Evolutionary conservation across 2,797 vertebrate genomes (phyloP).

Genomic region (Gymnodraco acuticeps): DNA sequence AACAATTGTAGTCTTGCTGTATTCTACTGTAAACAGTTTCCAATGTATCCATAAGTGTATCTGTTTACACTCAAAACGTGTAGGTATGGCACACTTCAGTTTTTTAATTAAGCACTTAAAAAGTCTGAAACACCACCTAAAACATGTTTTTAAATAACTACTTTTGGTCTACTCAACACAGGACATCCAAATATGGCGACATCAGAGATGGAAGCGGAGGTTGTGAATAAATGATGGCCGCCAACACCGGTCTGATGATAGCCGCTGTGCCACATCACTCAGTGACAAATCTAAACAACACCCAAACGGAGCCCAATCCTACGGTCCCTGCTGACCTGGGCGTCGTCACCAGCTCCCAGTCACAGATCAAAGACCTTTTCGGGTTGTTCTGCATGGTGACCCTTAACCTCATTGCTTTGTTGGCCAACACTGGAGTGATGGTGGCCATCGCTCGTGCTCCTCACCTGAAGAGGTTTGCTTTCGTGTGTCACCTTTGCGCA

Average conservation of each 20-base stretch:
- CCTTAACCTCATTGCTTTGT: constrained; percentile 89
- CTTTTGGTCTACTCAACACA: constrained; percentile 37
- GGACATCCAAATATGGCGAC: constrained; percentile 41
- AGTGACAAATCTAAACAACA: constrained; percentile 70
- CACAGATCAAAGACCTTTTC: constrained; percentile 86
- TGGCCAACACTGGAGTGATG: constrained; percentile 92
- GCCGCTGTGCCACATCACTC: constrained; percentile 64
- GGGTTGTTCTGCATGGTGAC: constrained; percentile 91
- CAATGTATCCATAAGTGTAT: constrained; percentile 5
- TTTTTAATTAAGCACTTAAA: too few relatives aligned
- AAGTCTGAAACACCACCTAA: too few relatives aligned
- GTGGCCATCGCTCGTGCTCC: constrained; percentile 91
- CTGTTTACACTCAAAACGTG: constrained; percentile 23
- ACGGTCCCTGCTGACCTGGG: constrained; percentile 78
- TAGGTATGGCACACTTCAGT: neutral
- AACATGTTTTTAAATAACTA: neutral
- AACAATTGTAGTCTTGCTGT: neutral
- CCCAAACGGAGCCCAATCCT: constrained; percentile 68
- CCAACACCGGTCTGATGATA: constrained; percentile 70
- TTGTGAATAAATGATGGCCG: constrained; percentile 78
- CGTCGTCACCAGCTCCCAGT: constrained; percentile 84
- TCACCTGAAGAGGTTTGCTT: constrained; percentile 91
- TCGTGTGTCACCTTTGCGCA: constrained; percentile 92
- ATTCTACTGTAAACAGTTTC: constrained; percentile 15
- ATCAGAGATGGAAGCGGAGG: constrained; percentile 52